These are phyloP conservation scores for Papilio machaon DNA, from an alignment of 1,140 invertebrate genomes.

Conservation along the genomic window DNA sequence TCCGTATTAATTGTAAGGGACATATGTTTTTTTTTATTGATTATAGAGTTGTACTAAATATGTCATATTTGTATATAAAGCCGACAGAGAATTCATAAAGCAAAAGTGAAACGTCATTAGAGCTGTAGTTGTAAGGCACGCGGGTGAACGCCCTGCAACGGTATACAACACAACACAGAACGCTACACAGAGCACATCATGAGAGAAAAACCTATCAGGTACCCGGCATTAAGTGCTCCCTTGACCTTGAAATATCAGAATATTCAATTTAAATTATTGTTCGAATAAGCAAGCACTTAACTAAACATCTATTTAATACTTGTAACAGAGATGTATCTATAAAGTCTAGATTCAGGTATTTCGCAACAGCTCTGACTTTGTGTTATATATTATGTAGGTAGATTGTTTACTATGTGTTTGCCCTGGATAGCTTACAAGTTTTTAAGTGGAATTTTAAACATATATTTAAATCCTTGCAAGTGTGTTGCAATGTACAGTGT, in stretches of 20 bases:
- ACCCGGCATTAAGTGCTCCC: not conserved
- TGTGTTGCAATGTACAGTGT: constrained; percentile 3
- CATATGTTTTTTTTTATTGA: too few relatives aligned
- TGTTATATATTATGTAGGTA: not conserved
- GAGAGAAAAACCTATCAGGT: not conserved
- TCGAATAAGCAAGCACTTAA: not conserved
- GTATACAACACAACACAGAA: not conserved
- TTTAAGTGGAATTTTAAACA: constrained; percentile 24
- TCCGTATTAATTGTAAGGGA: too few relatives aligned
- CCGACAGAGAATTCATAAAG: not conserved
- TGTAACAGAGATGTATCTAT: not conserved
- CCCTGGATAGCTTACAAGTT: constrained; percentile 22
- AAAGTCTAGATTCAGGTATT: constrained; percentile 2
- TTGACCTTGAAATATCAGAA: too few relatives aligned
- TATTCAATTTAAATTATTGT: too few relatives aligned
- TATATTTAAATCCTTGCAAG: constrained; percentile 8
- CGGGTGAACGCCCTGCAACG: constrained; percentile 1
- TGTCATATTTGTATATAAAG: not conserved
- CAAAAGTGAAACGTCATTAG: constrained; percentile 12
- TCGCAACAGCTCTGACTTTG: not conserved
- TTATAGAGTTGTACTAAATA: too few relatives aligned
- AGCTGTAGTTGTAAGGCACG: not conserved
- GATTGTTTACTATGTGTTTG: constrained; percentile 21
- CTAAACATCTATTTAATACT: not conserved
- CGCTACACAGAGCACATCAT: not conserved